Conservation (phyloP, 1,140 invertebrate species). For the Procambarus clarkii region DNA sequence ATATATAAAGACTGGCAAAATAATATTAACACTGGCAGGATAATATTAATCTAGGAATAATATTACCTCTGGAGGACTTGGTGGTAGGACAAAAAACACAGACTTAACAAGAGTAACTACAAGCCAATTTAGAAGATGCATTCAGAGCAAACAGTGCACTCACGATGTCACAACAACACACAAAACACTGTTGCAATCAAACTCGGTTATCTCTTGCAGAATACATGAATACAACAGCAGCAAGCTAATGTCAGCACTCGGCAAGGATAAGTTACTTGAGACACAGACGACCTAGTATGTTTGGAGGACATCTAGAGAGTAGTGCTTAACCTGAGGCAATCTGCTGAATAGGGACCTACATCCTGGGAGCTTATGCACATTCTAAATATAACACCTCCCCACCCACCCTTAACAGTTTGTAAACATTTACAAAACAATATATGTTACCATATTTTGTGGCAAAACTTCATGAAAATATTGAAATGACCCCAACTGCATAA, state of each 20-base stretch:
- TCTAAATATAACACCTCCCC: constrained; percentile 49
- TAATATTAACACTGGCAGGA: constrained; percentile 50
- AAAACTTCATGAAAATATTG: constrained; percentile 53
- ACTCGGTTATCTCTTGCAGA: constrained; percentile 16
- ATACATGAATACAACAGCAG: constrained; percentile 6
- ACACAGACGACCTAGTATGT: not conserved
- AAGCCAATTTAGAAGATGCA: constrained; percentile 50
- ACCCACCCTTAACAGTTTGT: constrained; percentile 50
- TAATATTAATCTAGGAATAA: constrained; percentile 52
- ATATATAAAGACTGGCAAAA: constrained; percentile 39
- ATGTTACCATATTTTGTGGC: constrained; percentile 55
- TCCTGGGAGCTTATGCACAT: constrained; percentile 44
- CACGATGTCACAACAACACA: not conserved
- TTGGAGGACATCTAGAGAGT: constrained; percentile 3
- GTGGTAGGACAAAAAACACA: constrained; percentile 59
- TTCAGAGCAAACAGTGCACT: constrained; percentile 35
- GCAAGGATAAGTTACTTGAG: not conserved
- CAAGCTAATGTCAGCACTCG: constrained; percentile 8
- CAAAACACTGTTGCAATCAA: not conserved
- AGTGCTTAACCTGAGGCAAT: constrained; percentile 34
- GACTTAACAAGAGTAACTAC: constrained; percentile 55
- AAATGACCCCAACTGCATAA: constrained; percentile 47
- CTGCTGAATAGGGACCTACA: constrained; percentile 51
- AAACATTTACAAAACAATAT: constrained; percentile 68
- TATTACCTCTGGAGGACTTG: constrained; percentile 62